phyloP scores from a whole-genome alignment of 2,888 invertebrate species.

The Eucera pruinosa region DNA sequence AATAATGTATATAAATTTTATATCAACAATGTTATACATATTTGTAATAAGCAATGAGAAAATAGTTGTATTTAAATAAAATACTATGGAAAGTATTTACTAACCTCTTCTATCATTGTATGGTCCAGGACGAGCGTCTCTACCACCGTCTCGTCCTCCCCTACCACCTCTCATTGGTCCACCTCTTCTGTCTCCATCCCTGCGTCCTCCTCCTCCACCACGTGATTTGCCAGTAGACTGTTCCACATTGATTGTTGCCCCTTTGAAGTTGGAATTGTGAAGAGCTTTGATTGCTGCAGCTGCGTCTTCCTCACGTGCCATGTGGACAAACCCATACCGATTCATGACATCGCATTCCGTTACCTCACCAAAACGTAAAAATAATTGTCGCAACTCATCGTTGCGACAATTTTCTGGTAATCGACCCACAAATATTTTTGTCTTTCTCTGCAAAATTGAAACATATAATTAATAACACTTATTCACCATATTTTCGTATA shows the following conservation, averaged over 20 bases:
- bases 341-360: constrained; percentile 98
- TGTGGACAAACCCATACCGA: constrained; percentile 97
- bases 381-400: constrained; percentile 92
- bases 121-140: constrained; percentile 84
- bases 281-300: constrained; percentile 92
- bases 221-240: constrained; percentile 91
- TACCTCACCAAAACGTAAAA: constrained; percentile 94
- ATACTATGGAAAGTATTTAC: constrained; percentile 37
- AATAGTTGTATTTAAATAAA: constrained; percentile 52
- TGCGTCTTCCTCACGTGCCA: constrained; percentile 93
- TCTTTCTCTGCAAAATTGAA: constrained; percentile 86
- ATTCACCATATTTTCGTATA: constrained; percentile 11
- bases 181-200: constrained; percentile 86
- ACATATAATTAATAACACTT: constrained; percentile 40
- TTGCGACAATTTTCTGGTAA: constrained; percentile 93
- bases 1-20: too few relatives aligned
- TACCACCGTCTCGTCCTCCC: constrained; percentile 84
- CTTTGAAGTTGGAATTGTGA: constrained; percentile 93
- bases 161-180: constrained; percentile 86
- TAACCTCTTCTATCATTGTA: constrained; percentile 83
- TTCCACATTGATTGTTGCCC: constrained; percentile 93
- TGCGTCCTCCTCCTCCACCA: constrained; percentile 86
- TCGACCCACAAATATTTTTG: constrained; percentile 97
- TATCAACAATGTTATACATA: too few relatives aligned
- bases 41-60: constrained; percentile 59